Evolutionary conservation across 2,113 vertebrate genomes (phyloP).

Genomic region (Macquaria australasica): DNA sequence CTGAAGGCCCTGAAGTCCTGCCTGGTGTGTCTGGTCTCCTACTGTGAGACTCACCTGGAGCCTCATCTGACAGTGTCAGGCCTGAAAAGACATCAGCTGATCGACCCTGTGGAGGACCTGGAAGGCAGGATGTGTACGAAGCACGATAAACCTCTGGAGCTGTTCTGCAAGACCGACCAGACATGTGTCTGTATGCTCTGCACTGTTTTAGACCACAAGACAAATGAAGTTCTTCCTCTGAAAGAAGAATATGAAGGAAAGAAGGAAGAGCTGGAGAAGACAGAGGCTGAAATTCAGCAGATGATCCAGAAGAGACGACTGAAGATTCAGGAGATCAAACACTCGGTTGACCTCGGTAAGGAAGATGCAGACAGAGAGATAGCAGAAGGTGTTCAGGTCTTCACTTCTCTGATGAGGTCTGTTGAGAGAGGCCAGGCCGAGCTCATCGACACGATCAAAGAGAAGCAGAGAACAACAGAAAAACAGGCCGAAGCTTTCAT

Average conservation of each 20-base stretch:
- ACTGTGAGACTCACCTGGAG: slow-evolving; percentile 10
- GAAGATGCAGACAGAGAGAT: background rate
- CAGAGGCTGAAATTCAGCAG: background rate
- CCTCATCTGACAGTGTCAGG: background rate
- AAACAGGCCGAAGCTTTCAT: background rate
- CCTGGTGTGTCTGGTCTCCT: slow-evolving; percentile 17
- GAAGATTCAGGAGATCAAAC: slow-evolving; percentile 5
- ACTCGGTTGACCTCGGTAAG: background rate
- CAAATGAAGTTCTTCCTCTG: background rate
- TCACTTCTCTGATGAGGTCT: slow-evolving; percentile 3
- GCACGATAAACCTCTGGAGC: slow-evolving; percentile 29
- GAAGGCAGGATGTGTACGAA: slow-evolving; percentile 12
- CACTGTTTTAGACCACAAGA: background rate
- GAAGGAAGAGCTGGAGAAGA: background rate
- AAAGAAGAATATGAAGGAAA: background rate
- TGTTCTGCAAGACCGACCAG: slow-evolving; percentile 28
- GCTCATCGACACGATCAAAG: background rate
- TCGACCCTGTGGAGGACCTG: slow-evolving; percentile 16
- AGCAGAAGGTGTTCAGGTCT: slow-evolving; percentile 10
- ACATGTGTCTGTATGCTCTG: background rate
- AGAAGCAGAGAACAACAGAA: background rate
- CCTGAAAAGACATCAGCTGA: slow-evolving; percentile 6
- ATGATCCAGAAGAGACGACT: background rate
- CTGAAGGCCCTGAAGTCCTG: slow-evolving; percentile 23
- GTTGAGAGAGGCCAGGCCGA: background rate